Evolutionary conservation across 2,888 invertebrate genomes (phyloP).

Genomic region (Strigamia transsilvanica): DNA sequence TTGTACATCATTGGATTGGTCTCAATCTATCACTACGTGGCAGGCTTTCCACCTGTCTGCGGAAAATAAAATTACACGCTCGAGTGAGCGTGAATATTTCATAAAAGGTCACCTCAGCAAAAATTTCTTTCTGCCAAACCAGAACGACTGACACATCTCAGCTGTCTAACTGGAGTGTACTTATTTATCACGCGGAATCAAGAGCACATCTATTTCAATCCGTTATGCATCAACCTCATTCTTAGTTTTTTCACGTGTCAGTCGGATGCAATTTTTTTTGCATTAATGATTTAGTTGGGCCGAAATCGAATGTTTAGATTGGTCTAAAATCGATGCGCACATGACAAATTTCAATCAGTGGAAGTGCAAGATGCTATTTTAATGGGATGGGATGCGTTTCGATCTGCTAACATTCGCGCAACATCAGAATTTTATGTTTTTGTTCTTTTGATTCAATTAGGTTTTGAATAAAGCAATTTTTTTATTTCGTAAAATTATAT

Average conservation of each 20-base stretch:
- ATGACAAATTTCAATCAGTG: constrained; percentile 4
- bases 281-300: neutral
- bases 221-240: constrained; percentile 2
- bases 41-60: constrained; percentile 19
- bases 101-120: constrained; percentile 22
- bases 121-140: constrained; percentile 42
- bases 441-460: neutral
- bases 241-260: neutral
- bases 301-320: neutral
- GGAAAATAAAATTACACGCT: constrained; percentile 47
- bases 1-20: constrained; percentile 31
- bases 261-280: neutral
- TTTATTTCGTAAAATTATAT: neutral
- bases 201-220: constrained; percentile 6
- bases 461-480: neutral
- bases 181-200: constrained; percentile 41
- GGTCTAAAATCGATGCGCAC: neutral
- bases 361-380: neutral
- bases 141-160: constrained; percentile 26
- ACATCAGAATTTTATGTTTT: neutral
- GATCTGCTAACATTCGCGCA: neutral
- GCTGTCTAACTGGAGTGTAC: constrained; percentile 40
- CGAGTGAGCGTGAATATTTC: constrained; percentile 46
- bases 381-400: neutral
- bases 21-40: constrained; percentile 31